Evolutionary conservation across 2,113 vertebrate genomes (phyloP), one percentile per base, ranked within the genome.

Genomic region (Lophotis ruficrista): DNA sequence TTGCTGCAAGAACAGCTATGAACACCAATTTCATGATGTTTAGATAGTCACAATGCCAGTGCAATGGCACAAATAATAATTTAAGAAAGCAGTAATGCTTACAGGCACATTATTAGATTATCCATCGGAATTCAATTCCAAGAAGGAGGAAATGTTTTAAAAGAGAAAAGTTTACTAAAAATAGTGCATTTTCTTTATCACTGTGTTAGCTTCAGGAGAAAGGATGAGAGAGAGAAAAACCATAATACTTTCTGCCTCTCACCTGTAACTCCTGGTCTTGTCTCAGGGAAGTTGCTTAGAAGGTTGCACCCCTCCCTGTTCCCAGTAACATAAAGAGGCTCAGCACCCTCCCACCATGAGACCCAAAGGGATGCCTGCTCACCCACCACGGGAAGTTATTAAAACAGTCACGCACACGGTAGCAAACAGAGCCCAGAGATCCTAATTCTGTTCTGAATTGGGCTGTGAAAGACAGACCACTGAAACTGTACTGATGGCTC

Each of bases 111-210:
- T 47, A 60, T 35, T 48, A 83, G 15, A 65, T 64, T 62, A 77
- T 24, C 41, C 56, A 71, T 3, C 61, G 89, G 57, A 96, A 95
- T 92, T 94, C 45, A 79, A 50, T 85, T 94, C 90, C 80, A 89
- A 81, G 31, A 22, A 51, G n/a, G 31, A 82, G 17, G 72, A 90
- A 77, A 60, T 68, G 48, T 82, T 95, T 92, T 30, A 71, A 24
- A 56, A 90, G 56, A 73, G 24, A 87, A 8, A 81, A 27, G 19
- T 51, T 95, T 58, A 85, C 19, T 62, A 86, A 83, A 92, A 86
- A 57, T 66, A 84, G 61, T 85, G 72, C 71, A 93, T 72, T 90
- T 95, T 89, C 35, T 90, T 94, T 19, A 90, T n/a, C 12, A 83
- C 12, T 31, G 13, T 3, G 7, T 54, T 89, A 71, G 51, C 57